These are phyloP conservation scores for Frankliniella intonsa DNA, from an alignment of 2,888 invertebrate genomes.

Conservation along the genomic window DNA sequence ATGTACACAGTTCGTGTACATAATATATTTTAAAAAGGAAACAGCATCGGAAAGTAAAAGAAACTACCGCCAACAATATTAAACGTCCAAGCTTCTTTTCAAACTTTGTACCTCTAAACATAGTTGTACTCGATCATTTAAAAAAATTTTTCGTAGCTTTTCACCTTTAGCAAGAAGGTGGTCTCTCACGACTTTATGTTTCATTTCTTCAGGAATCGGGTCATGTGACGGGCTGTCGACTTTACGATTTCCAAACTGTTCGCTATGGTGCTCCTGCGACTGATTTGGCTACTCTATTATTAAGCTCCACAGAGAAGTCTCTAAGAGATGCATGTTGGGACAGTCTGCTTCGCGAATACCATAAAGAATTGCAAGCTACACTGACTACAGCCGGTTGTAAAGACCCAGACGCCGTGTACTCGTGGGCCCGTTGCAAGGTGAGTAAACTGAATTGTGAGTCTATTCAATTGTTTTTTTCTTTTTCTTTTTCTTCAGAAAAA, in stretches of 20 bases:
- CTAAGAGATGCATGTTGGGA: background rate
- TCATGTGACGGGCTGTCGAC: background rate
- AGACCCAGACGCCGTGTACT: background rate
- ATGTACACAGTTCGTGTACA: too few relatives aligned
- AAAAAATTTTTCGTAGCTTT: too few relatives aligned
- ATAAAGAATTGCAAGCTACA: background rate
- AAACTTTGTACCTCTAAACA: too few relatives aligned
- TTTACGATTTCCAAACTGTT: background rate
- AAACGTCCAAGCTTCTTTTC: too few relatives aligned
- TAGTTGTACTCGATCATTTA: too few relatives aligned
- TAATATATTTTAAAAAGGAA: too few relatives aligned
- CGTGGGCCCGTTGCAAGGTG: background rate
- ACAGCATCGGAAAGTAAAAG: too few relatives aligned
- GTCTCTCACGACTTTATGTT: background rate
- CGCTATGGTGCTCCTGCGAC: background rate
- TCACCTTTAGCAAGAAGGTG: too few relatives aligned
- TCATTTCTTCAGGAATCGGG: background rate
- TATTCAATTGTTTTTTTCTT: too few relatives aligned
- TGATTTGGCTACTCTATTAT: background rate
- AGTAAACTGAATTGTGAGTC: too few relatives aligned
- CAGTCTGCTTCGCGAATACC: background rate
- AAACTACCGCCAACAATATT: too few relatives aligned
- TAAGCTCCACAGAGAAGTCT: background rate
- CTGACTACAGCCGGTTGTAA: background rate
- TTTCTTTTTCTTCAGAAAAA: too few relatives aligned